Evolutionary conservation across 2,797 vertebrate genomes (phyloP), one percentile per base, ranked within the genome.

Genomic region (Propithecus deckenii): DNA sequence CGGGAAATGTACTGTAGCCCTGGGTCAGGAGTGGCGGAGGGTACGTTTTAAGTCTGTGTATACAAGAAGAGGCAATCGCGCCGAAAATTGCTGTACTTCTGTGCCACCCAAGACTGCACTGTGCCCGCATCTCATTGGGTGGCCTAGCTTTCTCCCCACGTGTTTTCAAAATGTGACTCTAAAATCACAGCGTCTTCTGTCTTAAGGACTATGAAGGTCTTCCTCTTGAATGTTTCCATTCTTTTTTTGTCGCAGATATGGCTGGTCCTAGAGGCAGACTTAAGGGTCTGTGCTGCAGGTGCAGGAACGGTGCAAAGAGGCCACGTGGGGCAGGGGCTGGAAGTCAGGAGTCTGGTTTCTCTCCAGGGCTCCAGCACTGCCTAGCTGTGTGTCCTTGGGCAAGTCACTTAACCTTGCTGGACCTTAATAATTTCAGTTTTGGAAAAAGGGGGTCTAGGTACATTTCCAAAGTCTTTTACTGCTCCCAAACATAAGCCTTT

Each of bases 1-100:
- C 97, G 97, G 98, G 98, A 99, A 98, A 98, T 95, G 98, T 99
- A 98, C 99, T 99, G 99, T 98, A 98, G 99, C 99, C 98, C 98
- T 97, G 95, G 93, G 95, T 96, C 97, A 97, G 94, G 97, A 98
- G 96, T 52, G 89, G 93, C n/a, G 5, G 52, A 74, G 80, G 71
- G 76, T 80, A 76, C 78, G 57, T 96, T 95, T 97, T 83, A 95
- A 97, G 96, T 95, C 67, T 23, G 81, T 59, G 84, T 41, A 0
- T 48, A 86, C 28, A 83, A 86, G 32, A 93, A 89, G 79, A 91
- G 65, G 87, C 79, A 89, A 74, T 35, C 0, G 2, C 84, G 86
- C 72, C 30, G 1, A 43, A 89, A 93, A 95, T 86, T 17, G 0
- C 10, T n/a, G 4, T 6, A 4, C 41, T 93, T 63, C 63, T 48